Base-by-base conservation (phyloP, 1,140 invertebrate species). In the Lasioglossum baleicum region DNA sequence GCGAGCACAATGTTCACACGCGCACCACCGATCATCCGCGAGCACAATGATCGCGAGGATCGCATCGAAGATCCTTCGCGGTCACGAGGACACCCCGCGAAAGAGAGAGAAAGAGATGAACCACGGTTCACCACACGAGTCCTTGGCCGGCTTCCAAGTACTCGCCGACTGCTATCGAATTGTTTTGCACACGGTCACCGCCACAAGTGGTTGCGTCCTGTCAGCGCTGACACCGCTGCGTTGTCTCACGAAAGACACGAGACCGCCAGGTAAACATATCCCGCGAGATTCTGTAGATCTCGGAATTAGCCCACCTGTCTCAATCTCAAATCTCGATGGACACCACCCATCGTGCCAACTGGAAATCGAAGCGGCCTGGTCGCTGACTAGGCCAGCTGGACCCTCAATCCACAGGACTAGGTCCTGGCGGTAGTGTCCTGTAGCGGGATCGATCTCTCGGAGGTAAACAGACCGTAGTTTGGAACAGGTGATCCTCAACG, bases 201-300 rank as follows among this genome's bases (percentile, higher is more conserved):
- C 91, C 86, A 92, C 91, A 91, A 91, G 91, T 92, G 91, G 91
- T 92, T 92, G 90, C 85, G 88, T 70, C 87, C 84, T 85, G 81
- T 79, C 64, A 64, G 35, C 44, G 64, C 61, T 60, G 48, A 71
- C 65, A 81, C 74, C 15, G 26, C 8, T 48, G 31, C 42, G 51
- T n/a, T 40, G 20, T 15, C 51, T 53, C 26, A n/a, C 17, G 22
- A 40, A 58, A 11, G 58, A 42, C 51, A 69, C 58, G 26, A 26
- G 65, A 53, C 51, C 5, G 20, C 42, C 56, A 35, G 44, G 6
- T 31, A 40, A 26, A 31, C 73, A 56, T n/a, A 17, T 26, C 17
- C 44, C 60, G 56, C 42, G 10, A 26, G 51, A 44, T 26, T n/a
- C 20, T 80, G 20, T 5, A 3, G 70, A 80, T 72, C 76, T 15